These are phyloP conservation scores for Piscicola geometra DNA, from an alignment of 2,888 invertebrate genomes.

Conservation along the genomic window DNA sequence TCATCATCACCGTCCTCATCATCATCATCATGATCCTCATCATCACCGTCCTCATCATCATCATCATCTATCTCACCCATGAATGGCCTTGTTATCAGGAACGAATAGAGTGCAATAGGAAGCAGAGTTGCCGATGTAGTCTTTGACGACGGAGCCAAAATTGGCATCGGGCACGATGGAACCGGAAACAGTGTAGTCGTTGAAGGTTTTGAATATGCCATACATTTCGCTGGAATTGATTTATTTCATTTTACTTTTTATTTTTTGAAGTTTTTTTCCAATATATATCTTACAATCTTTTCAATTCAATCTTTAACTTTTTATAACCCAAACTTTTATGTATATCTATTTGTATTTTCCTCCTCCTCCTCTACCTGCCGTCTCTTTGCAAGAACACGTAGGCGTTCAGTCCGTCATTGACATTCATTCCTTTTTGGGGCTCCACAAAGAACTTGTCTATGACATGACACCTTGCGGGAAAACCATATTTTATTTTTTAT, in stretches of 20 bases:
- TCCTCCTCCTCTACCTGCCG: not conserved
- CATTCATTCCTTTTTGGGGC: not conserved
- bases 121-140: not conserved
- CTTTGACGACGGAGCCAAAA: not conserved
- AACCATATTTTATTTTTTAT: too few species aligned
- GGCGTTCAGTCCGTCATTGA: not conserved
- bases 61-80: constrained; percentile 22
- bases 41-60: constrained; percentile 27
- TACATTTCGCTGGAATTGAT: not conserved
- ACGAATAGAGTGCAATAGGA: constrained; percentile 25
- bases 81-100: constrained; percentile 3
- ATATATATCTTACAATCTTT: too few species aligned
- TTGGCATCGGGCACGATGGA: not conserved
- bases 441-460: constrained; percentile 62
- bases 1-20: constrained; percentile 30
- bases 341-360: too few species aligned
- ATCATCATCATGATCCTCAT: constrained; percentile 30
- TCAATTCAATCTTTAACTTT: too few species aligned
- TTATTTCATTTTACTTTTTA: not conserved
- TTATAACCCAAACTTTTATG: too few species aligned
- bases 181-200: not conserved
- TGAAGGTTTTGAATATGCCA: not conserved
- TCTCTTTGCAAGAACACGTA: not conserved
- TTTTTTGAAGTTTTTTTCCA: too few species aligned
- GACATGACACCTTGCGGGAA: constrained; percentile 74